phyloP scores from a whole-genome alignment of 2,113 vertebrate species.

The Crotalus viridis region DNA sequence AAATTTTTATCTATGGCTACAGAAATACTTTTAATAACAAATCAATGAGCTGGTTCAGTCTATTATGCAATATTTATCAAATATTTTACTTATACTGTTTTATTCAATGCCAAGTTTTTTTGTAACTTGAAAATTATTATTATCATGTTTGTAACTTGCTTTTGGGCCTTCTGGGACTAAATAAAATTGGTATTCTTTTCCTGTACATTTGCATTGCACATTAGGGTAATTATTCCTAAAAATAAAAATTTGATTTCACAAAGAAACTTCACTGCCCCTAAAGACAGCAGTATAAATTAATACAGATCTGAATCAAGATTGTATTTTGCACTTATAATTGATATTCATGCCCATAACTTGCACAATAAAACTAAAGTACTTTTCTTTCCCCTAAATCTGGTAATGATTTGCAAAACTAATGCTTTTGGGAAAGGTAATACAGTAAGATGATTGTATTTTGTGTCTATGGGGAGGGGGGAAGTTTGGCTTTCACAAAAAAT shows the following conservation, averaged over 20 bases:
- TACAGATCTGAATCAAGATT: not conserved
- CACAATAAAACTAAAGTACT: not conserved
- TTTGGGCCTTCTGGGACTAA: not conserved
- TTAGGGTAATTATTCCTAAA: not conserved
- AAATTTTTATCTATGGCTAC: not conserved
- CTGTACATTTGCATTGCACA: not conserved
- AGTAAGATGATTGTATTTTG: not conserved
- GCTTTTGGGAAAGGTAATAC: not conserved
- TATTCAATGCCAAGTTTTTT: not conserved
- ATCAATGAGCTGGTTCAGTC: not conserved
- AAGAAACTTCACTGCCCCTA: not conserved
- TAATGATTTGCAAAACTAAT: conserved; percentile 3
- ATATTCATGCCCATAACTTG: not conserved
- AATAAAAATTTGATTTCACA: not conserved
- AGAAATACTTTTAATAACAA: not conserved
- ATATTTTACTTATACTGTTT: not conserved
- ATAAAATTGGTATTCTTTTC: not conserved
- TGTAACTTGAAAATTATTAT: not conserved
- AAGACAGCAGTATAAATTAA: not conserved
- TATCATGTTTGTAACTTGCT: not conserved
- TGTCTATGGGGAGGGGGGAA: not conserved
- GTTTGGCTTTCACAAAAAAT: not conserved
- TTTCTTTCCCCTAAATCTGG: not conserved
- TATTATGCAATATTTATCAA: not conserved
- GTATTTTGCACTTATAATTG: not conserved